phyloP scores from a whole-genome alignment of 2,888 invertebrate genomes.

The Spodoptera exigua region DNA sequence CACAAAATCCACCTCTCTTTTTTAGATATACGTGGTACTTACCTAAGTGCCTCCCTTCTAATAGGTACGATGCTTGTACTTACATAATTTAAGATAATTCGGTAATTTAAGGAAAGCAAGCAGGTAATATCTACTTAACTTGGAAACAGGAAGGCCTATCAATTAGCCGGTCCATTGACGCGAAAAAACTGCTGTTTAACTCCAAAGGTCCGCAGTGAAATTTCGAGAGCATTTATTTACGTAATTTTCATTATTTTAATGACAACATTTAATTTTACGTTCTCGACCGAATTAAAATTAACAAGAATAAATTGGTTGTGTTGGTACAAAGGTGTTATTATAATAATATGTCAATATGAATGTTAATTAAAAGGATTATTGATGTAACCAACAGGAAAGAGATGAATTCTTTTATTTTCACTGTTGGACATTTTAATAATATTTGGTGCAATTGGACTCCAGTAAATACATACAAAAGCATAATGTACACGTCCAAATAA shows the following conservation, averaged over 20 bases:
- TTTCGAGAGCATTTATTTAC: conserved; percentile 52
- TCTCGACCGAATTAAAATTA: conserved; percentile 26
- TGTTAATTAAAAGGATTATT: too few relatives aligned
- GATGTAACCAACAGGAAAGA: too few relatives aligned
- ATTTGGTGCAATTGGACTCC: too few relatives aligned
- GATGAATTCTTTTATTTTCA: too few relatives aligned
- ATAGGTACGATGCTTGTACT: conserved; percentile 8
- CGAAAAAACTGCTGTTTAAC: conserved; percentile 55
- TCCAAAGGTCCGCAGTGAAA: conserved; percentile 54
- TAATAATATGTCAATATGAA: not conserved
- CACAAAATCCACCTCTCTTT: conserved; percentile 5
- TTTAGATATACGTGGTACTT: not conserved
- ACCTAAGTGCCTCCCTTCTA: not conserved
- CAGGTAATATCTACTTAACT: conserved; percentile 42
- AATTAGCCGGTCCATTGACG: conserved; percentile 71
- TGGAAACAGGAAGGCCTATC: conserved; percentile 63
- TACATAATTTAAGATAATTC: conserved; percentile 33
- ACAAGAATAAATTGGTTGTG: conserved; percentile 10
- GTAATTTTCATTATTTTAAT: conserved; percentile 49
- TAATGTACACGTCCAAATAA: too few relatives aligned
- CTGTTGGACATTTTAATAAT: too few relatives aligned
- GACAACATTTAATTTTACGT: conserved; percentile 36
- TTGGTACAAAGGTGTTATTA: not conserved
- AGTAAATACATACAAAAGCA: too few relatives aligned
- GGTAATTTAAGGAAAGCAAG: conserved; percentile 31